phyloP scores from a whole-genome alignment of 2,113 vertebrate genomes.

The Heterotilapia buettikoferi region DNA sequence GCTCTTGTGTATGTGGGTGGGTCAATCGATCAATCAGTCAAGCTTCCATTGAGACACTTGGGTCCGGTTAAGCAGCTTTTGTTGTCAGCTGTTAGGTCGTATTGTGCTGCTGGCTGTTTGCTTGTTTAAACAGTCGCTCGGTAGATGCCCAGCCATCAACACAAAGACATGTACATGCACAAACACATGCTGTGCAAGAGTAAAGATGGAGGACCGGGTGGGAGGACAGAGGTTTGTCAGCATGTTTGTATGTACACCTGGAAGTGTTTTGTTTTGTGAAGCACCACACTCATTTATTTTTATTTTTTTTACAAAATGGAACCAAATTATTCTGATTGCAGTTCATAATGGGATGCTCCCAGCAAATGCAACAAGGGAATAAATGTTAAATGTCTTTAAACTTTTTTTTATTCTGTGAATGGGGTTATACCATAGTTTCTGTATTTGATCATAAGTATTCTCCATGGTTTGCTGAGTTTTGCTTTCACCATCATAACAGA shows the following conservation, averaged over 20 bases:
- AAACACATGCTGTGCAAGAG: conserved; percentile 10
- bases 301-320: background rate
- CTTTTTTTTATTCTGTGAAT: background rate
- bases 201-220: background rate
- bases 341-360: background rate
- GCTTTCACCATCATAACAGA: background rate
- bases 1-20: conserved; percentile 1
- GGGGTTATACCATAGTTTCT: background rate
- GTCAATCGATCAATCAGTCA: conserved; percentile 35
- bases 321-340: background rate
- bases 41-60: conserved; percentile 20
- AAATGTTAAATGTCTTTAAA: background rate
- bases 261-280: conserved; percentile 58
- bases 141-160: background rate
- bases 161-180: background rate
- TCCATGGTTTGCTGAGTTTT: background rate
- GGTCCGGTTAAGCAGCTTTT: conserved; percentile 23
- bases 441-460: background rate
- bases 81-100: conserved; percentile 33
- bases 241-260: conserved; percentile 72
- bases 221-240: background rate
- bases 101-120: conserved; percentile 25
- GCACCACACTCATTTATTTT: background rate
- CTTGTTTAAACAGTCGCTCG: conserved; percentile 49
- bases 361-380: background rate